Conservation (phyloP, 2,888 invertebrate species). For the Sesia apiformis region DNA sequence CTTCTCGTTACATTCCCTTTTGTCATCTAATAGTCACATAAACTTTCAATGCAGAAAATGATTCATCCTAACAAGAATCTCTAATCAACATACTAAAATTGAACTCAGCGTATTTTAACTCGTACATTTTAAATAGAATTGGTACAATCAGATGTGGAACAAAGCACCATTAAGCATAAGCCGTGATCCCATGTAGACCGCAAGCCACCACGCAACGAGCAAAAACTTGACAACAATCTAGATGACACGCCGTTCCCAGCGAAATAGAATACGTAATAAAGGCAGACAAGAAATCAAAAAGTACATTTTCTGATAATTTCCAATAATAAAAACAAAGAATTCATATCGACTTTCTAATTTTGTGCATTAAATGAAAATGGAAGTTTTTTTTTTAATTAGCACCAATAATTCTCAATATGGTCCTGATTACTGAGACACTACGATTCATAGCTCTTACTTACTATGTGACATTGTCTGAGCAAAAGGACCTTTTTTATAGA, state of each 20-base stretch:
- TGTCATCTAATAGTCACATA: no score
- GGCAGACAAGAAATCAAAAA: slow-evolving; percentile 5
- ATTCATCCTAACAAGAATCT: neutral
- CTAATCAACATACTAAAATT: neutral
- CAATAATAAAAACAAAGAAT: neutral
- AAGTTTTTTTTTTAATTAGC: no score
- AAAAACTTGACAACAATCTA: slow-evolving; percentile 34
- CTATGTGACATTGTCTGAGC: no score
- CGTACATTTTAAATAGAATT: slow-evolving; percentile 2
- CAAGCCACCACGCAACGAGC: slow-evolving; percentile 18
- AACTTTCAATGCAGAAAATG: no score
- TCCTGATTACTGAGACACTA: no score
- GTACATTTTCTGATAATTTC: neutral
- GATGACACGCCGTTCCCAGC: slow-evolving; percentile 26
- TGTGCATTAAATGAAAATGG: no score
- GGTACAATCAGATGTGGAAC: slow-evolving; percentile 13
- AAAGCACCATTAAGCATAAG: slow-evolving; percentile 17
- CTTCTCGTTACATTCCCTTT: no score
- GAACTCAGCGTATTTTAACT: neutral
- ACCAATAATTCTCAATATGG: no score
- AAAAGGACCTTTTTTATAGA: no score
- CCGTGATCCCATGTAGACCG: slow-evolving; percentile 22
- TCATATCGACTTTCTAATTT: no score
- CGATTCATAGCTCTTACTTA: no score
- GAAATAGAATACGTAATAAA: slow-evolving; percentile 24